Conservation (phyloP, 2,113 vertebrate species). For the Chunga burmeisteri region DNA sequence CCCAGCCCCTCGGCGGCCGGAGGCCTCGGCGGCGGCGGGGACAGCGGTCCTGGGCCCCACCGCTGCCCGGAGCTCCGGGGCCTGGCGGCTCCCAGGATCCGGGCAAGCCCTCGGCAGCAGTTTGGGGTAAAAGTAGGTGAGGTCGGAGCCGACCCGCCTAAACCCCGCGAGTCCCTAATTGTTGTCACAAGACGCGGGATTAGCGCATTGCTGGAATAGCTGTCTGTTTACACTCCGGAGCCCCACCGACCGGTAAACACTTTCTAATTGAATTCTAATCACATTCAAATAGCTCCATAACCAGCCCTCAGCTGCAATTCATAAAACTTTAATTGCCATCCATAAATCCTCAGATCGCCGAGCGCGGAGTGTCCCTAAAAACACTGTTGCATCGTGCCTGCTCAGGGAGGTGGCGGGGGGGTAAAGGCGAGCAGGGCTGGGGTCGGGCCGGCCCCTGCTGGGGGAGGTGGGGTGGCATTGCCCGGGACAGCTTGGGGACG, state of each 20-base stretch:
- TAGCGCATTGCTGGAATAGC: constrained; percentile 99
- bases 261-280: constrained; percentile 99
- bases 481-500: background rate
- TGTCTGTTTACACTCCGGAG: constrained; percentile 93
- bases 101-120: background rate
- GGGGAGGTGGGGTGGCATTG: background rate
- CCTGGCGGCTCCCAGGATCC: background rate
- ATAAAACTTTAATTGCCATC: constrained; percentile 91
- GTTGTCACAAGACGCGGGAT: constrained; percentile 99
- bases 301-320: constrained; percentile 86
- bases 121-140: constrained; percentile 78
- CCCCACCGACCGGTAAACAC: constrained; percentile 89
- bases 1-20: background rate
- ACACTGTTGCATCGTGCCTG: background rate
- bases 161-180: constrained; percentile 87
- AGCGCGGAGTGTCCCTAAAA: constrained; percentile 58
- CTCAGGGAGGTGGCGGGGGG: rapidly evolving
- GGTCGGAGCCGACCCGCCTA: constrained; percentile 79
- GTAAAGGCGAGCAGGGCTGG: background rate
- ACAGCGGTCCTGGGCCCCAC: background rate
- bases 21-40: background rate
- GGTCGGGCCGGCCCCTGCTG: background rate
- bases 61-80: background rate
- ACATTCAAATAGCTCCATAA: constrained; percentile 91
- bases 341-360: constrained; percentile 78